Percentiles rank a stretch among this genome's conserved stretches.
Evolutionary conservation across 2,888 invertebrate genomes (phyloP).

Genomic region (Monoplex corrugatus): DNA sequence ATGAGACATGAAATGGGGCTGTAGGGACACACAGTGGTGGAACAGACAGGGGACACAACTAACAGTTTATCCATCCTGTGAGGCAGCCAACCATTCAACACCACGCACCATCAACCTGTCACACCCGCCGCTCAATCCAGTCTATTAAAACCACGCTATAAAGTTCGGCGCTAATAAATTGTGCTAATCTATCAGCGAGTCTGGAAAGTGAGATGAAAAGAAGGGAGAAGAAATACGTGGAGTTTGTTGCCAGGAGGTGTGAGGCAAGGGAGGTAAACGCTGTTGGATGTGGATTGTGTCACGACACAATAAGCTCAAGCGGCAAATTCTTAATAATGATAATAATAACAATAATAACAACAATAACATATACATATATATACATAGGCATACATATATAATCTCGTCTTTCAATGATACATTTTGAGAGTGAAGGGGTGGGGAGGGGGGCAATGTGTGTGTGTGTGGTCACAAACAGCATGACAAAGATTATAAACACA

Average conservation of each 20-base stretch:
- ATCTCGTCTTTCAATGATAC: too few species aligned
- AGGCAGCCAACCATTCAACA: background rate
- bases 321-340: too few species aligned
- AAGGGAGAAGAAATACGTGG: background rate
- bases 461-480: too few species aligned
- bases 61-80: background rate
- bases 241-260: background rate
- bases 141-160: background rate
- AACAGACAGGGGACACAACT: background rate
- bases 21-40: background rate
- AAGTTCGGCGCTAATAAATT: conserved; percentile 11
- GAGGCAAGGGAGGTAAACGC: background rate
- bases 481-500: too few species aligned
- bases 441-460: too few species aligned
- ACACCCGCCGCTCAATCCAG: background rate
- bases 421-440: too few species aligned
- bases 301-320: too few species aligned
- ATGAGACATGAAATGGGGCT: background rate
- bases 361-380: too few species aligned
- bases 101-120: background rate
- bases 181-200: background rate
- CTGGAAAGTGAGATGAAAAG: background rate
- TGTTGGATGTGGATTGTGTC: conserved; percentile 19
- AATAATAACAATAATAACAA: too few species aligned
- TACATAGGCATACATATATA: too few species aligned